Evolutionary conservation across 2,888 invertebrate genomes (phyloP).

Genomic region (Plebejus argus): DNA sequence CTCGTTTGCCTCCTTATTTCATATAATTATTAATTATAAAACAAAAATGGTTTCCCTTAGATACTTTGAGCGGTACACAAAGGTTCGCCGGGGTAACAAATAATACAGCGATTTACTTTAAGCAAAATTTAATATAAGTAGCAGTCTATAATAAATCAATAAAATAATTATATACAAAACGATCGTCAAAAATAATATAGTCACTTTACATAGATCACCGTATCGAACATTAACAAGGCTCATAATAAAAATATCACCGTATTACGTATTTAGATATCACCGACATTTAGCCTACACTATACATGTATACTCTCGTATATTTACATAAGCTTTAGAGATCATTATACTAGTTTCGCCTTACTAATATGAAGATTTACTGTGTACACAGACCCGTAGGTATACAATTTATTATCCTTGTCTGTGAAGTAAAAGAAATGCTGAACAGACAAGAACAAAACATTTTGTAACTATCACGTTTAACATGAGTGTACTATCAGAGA

Average conservation of each 20-base stretch:
- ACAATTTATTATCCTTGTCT: background rate
- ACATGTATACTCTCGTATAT: constrained; percentile 46
- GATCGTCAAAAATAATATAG: constrained; percentile 55
- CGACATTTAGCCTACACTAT: constrained; percentile 56
- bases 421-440: background rate
- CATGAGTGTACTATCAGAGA: background rate
- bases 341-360: constrained; percentile 52
- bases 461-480: background rate
- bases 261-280: constrained; percentile 77
- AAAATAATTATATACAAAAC: constrained; percentile 63
- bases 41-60: too few species aligned
- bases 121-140: constrained; percentile 62
- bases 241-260: constrained; percentile 74
- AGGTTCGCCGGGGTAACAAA: background rate
- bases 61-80: too few species aligned
- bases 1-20: too few species aligned
- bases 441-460: background rate
- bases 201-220: constrained; percentile 48
- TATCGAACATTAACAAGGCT: constrained; percentile 62
- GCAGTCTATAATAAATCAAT: constrained; percentile 62
- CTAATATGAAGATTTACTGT: background rate
- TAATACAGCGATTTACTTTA: constrained; percentile 42
- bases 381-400: background rate
- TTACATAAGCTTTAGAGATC: constrained; percentile 64
- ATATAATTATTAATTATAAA: too few species aligned